Evolutionary conservation across 2,888 invertebrate genomes (phyloP).

Genomic region (Sarcophaga variegata): DNA sequence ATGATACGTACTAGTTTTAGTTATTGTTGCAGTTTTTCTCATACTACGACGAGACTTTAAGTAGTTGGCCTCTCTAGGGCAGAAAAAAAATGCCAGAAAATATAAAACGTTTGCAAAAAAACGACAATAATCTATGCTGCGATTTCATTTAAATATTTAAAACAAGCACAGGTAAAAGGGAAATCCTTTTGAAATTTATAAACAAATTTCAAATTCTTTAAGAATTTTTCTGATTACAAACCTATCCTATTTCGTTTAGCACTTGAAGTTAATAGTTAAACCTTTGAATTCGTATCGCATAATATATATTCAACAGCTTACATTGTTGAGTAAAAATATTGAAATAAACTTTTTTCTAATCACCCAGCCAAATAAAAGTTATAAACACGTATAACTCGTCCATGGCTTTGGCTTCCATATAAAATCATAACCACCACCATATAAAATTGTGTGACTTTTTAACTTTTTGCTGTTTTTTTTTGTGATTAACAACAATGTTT

Average conservation of each 20-base stretch:
- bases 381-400: conserved; percentile 43
- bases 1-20: conserved; percentile 50
- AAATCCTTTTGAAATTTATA: neutral
- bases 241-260: too few relatives aligned
- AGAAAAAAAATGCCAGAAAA: conserved; percentile 4
- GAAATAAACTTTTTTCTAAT: conserved; percentile 30
- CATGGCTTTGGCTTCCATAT: conserved; percentile 49
- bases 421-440: conserved; percentile 59
- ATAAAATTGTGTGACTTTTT: conserved; percentile 62
- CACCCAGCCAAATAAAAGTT: conserved; percentile 39
- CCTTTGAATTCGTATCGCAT: neutral
- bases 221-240: too few relatives aligned
- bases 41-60: conserved; percentile 9
- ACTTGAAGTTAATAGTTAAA: neutral
- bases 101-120: neutral
- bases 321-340: too few relatives aligned
- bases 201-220: too few relatives aligned
- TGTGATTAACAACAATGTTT: conserved; percentile 36
- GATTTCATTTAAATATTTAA: conserved; percentile 3
- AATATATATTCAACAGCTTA: conserved; percentile 51
- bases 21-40: conserved; percentile 23
- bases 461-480: conserved; percentile 25
- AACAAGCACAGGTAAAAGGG: conserved; percentile 22
- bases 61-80: neutral
- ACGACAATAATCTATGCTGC: neutral